phyloP scores from a whole-genome alignment of 2,113 vertebrate genomes.

The Columba livia region DNA sequence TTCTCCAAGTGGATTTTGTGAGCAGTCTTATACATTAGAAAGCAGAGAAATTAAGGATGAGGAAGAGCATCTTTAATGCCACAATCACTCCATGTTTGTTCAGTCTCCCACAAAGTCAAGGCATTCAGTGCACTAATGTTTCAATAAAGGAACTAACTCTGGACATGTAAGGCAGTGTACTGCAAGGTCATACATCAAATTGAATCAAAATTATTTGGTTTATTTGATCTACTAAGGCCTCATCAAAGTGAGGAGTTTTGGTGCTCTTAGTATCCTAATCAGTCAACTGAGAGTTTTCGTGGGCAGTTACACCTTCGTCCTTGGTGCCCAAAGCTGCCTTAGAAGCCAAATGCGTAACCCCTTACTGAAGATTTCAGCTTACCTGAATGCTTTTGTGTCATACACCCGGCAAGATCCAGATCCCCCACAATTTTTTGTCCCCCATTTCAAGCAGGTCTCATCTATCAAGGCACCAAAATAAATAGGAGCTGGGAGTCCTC shows the following conservation, averaged over 20 bases:
- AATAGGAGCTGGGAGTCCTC: slow-evolving; percentile 92
- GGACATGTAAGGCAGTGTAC: neutral
- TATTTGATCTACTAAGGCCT: neutral
- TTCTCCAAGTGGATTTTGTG: neutral
- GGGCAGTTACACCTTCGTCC: neutral
- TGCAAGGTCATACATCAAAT: neutral
- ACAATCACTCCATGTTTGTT: accelerated
- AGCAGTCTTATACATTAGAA: neutral
- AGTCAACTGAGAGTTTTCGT: neutral
- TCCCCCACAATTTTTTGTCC: slow-evolving; percentile 83
- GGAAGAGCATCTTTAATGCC: neutral
- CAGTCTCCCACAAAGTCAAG: neutral
- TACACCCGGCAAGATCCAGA: slow-evolving; percentile 90
- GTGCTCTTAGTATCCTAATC: neutral
- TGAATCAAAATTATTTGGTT: neutral
- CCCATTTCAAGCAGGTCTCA: slow-evolving; percentile 92
- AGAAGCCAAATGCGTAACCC: neutral
- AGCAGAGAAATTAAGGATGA: neutral
- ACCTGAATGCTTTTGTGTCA: slow-evolving; percentile 87
- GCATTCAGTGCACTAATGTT: neutral
- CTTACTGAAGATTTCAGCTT: neutral
- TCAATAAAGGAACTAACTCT: neutral
- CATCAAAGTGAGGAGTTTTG: neutral
- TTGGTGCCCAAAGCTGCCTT: neutral
- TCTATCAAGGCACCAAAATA: slow-evolving; percentile 95